These are phyloP conservation scores for Muscina levida DNA, from an alignment of 2,888 invertebrate genomes.

Conservation along the genomic window DNA sequence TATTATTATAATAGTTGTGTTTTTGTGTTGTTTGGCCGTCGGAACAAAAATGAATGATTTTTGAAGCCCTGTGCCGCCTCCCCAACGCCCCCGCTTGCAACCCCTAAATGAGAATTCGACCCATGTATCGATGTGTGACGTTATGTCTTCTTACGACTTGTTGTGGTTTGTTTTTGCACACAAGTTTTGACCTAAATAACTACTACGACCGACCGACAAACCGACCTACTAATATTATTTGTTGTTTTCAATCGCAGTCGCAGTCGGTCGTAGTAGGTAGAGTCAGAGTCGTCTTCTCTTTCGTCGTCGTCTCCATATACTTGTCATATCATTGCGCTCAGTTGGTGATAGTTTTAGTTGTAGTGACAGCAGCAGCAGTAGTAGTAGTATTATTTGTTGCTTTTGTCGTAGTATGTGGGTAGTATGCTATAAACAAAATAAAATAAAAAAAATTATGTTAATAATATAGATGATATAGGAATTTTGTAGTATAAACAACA, in stretches of 20 bases:
- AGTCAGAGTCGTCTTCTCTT: not conserved
- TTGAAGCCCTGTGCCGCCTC: not conserved
- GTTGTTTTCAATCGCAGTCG: not conserved
- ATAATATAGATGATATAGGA: not conserved
- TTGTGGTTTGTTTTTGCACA: constrained; percentile 4
- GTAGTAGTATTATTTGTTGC: not conserved
- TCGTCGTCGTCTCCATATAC: not conserved
- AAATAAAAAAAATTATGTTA: constrained; percentile 10
- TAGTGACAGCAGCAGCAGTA: not conserved
- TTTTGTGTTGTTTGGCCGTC: not conserved
- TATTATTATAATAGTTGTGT: too few species aligned
- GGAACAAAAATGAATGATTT: not conserved
- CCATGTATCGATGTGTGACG: not conserved
- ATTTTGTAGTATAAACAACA: too few species aligned
- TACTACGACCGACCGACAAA: constrained; percentile 29
- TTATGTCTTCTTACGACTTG: not conserved
- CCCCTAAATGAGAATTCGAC: not conserved
- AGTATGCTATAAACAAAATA: not conserved
- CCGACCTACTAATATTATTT: constrained; percentile 20
- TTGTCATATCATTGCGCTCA: not conserved
- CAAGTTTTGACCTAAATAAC: constrained; percentile 34
- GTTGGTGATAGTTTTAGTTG: not conserved
- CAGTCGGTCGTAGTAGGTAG: too few species aligned
- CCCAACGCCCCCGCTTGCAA: not conserved
- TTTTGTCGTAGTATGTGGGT: too few species aligned